phyloP scores from a whole-genome alignment of 2,113 vertebrate species.

The Rattus rattus region DNA sequence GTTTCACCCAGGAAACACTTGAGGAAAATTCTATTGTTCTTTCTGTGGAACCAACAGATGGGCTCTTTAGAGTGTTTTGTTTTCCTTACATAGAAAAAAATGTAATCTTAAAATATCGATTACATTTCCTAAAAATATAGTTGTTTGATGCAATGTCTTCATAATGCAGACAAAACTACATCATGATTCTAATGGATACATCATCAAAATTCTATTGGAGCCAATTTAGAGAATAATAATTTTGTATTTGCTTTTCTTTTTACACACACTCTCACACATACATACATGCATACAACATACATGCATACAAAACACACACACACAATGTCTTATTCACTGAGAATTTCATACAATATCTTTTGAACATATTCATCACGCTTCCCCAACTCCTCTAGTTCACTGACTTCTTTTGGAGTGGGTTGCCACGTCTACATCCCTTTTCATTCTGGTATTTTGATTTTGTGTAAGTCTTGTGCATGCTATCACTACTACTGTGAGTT shows the following conservation, averaged over 20 bases:
- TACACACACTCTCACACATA: not conserved
- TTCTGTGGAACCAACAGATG: slow-evolving; percentile 24
- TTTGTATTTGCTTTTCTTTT: slow-evolving; percentile 65
- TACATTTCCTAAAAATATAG: slow-evolving; percentile 34
- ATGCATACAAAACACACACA: not conserved
- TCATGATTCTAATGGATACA: not conserved
- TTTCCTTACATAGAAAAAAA: not conserved
- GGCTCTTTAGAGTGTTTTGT: not conserved
- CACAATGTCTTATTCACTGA: not conserved
- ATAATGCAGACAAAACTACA: not conserved
- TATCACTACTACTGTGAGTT: not conserved
- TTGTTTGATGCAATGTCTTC: slow-evolving; percentile 14
- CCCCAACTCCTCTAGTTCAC: not conserved
- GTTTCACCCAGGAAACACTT: not conserved
- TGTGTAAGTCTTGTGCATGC: not conserved
- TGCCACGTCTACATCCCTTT: not conserved
- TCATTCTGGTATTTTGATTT: not conserved
- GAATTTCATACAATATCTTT: not conserved
- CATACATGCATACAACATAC: not conserved
- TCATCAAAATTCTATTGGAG: not conserved
- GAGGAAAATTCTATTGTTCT: not conserved
- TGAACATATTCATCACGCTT: not conserved
- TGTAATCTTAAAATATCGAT: slow-evolving; percentile 35
- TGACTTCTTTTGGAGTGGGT: not conserved
- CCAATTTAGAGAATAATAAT: slow-evolving; percentile 56